Conservation (phyloP, 2,113 vertebrate species). For the Sminthopsis crassicaudata region DNA sequence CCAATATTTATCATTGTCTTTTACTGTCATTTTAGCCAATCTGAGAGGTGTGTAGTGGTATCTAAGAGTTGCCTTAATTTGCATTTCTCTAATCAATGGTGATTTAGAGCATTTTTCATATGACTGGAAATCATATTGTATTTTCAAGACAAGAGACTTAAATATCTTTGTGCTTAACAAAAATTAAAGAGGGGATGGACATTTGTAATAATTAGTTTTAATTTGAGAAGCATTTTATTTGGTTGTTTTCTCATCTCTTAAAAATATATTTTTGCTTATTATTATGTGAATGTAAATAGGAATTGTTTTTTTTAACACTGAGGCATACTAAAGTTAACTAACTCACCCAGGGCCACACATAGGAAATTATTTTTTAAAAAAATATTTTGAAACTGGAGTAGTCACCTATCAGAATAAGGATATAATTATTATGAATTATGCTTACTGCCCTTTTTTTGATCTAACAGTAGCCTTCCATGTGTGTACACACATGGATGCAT, state of each 20-base stretch:
- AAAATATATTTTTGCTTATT: conserved; percentile 63
- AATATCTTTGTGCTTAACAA: conserved; percentile 19
- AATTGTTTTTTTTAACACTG: too few relatives aligned
- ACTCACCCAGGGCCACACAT: too few relatives aligned
- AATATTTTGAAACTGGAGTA: conserved; percentile 30
- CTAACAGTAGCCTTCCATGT: background rate
- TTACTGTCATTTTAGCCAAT: too few relatives aligned
- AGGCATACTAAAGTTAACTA: too few relatives aligned
- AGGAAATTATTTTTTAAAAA: too few relatives aligned
- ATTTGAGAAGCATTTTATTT: conserved; percentile 53
- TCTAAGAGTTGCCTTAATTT: too few relatives aligned
- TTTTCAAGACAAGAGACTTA: conserved; percentile 63
- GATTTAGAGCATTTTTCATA: too few relatives aligned
- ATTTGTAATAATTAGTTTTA: conserved; percentile 54
- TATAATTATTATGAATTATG: conserved; percentile 33
- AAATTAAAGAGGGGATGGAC: conserved; percentile 14
- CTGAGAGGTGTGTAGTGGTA: too few relatives aligned
- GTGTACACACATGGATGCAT: background rate
- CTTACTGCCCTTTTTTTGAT: conserved; percentile 27
- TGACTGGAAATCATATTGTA: background rate
- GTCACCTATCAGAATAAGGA: conserved; percentile 25
- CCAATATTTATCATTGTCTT: too few relatives aligned
- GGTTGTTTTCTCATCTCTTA: background rate
- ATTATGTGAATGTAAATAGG: conserved; percentile 37
- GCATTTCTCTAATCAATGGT: too few relatives aligned